Evolutionary conservation across 2,113 vertebrate species (phyloP).

Genomic region (Actenoides lindsayi): DNA sequence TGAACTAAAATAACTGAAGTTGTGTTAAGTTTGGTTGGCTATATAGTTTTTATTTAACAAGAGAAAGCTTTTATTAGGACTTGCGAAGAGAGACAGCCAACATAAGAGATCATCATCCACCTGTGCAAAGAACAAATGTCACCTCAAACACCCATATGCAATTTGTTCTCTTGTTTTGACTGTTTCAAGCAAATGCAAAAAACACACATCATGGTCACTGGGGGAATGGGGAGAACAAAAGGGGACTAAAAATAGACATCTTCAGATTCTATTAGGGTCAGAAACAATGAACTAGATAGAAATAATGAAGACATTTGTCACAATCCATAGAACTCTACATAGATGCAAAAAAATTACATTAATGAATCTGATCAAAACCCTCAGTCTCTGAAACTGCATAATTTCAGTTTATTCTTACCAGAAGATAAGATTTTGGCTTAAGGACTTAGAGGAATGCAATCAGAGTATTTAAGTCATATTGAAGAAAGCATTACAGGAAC

Average conservation of each 20-base stretch:
- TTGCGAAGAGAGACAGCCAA: background rate
- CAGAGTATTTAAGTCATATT: background rate
- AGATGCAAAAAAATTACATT: background rate
- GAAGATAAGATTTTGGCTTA: background rate
- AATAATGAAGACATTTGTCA: background rate
- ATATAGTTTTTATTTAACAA: background rate
- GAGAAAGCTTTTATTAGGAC: background rate
- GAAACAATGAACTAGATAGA: background rate
- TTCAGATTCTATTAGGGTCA: background rate
- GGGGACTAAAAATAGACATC: background rate
- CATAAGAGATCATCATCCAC: background rate
- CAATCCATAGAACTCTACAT: background rate
- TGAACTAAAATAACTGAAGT: background rate
- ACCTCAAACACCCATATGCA: background rate
- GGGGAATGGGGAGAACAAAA: background rate
- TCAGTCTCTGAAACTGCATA: background rate
- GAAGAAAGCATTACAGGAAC: background rate
- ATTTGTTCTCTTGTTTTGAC: background rate
- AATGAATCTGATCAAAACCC: background rate
- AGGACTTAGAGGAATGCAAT: background rate
- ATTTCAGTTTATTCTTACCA: background rate
- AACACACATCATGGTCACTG: background rate
- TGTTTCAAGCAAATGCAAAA: conserved; percentile 15
- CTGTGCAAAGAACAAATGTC: conserved; percentile 44
- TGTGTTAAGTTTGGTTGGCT: background rate